These are phyloP conservation scores for Chionis minor DNA, from an alignment of 2,113 vertebrate species.

Conservation along the genomic window DNA sequence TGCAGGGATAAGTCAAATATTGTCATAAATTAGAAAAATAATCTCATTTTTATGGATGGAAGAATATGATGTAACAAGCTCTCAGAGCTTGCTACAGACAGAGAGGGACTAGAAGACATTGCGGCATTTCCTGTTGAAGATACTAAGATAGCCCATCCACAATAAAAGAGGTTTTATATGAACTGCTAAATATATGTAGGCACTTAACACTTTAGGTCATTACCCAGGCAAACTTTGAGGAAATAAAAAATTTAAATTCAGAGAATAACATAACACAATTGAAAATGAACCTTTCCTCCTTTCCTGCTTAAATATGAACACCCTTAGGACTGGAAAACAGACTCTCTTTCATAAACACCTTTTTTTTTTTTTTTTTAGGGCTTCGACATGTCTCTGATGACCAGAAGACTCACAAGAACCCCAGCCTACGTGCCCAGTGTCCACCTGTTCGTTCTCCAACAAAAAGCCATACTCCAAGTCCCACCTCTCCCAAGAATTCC, in stretches of 20 bases:
- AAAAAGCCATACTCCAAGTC: constrained; percentile 71
- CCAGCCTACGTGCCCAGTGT: constrained; percentile 79
- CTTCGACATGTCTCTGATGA: constrained; percentile 90
- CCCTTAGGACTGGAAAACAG: not conserved
- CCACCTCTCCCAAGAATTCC: constrained; percentile 57
- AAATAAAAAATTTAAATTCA: not conserved
- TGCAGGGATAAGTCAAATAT: not conserved
- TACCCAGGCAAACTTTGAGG: not conserved
- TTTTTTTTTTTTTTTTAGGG: constrained; percentile 66
- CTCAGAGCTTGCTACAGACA: not conserved
- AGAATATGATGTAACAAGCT: not conserved
- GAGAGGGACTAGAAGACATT: not conserved
- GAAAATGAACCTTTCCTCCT: not conserved
- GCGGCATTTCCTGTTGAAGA: not conserved
- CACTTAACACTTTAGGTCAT: not conserved
- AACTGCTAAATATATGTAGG: not conserved
- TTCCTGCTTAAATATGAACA: not conserved
- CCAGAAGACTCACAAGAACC: constrained; percentile 93
- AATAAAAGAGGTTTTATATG: not conserved
- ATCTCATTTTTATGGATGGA: not conserved
- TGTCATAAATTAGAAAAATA: not conserved
- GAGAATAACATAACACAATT: not conserved
- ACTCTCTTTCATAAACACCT: not conserved
- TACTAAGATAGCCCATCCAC: not conserved
- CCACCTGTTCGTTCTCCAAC: constrained; percentile 66